phyloP scores from a whole-genome alignment of 1,140 invertebrate genomes.

The Coenobita brevimanus region DNA sequence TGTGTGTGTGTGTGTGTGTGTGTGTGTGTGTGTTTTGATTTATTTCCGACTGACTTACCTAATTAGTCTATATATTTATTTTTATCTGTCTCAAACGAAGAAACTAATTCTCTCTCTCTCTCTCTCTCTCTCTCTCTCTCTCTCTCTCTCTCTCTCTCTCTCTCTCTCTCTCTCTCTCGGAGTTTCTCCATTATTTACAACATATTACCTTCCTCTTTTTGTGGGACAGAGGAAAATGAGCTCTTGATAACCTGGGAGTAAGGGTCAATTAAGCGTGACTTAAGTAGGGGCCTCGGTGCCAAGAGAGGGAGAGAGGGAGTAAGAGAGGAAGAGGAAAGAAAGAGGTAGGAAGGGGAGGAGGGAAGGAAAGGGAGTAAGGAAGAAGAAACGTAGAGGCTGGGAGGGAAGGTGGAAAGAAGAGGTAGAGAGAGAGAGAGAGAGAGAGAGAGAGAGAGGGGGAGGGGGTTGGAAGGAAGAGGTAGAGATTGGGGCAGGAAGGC shows the following conservation, averaged over 20 bases:
- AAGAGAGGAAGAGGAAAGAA: neutral
- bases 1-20: too few relatives aligned
- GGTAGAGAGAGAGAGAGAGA: neutral
- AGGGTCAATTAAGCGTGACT: constrained; percentile 4
- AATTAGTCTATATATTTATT: too few relatives aligned
- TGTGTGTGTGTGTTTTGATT: too few relatives aligned
- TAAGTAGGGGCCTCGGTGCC: neutral
- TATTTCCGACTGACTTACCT: too few relatives aligned
- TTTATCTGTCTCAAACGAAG: too few relatives aligned
- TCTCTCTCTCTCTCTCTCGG: too few relatives aligned
- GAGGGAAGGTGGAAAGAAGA: neutral
- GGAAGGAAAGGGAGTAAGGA: neutral
- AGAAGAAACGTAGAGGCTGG: neutral
- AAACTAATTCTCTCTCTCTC: too few relatives aligned
- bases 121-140: neutral
- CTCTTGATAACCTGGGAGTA: neutral
- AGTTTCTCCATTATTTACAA: constrained; percentile 31
- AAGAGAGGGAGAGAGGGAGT: neutral
- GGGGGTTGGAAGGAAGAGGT: neutral
- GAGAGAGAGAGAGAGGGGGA: neutral
- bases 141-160: neutral
- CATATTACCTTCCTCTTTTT: constrained; percentile 9
- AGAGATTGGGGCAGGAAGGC: neutral
- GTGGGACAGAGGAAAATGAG: constrained; percentile 14
- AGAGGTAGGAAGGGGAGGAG: neutral